A percentile compares a stretch with the other conserved stretches of the same genome.
Evolutionary conservation across 2,797 vertebrate genomes (phyloP).

Genomic region (Lycodopsis pacificus): DNA sequence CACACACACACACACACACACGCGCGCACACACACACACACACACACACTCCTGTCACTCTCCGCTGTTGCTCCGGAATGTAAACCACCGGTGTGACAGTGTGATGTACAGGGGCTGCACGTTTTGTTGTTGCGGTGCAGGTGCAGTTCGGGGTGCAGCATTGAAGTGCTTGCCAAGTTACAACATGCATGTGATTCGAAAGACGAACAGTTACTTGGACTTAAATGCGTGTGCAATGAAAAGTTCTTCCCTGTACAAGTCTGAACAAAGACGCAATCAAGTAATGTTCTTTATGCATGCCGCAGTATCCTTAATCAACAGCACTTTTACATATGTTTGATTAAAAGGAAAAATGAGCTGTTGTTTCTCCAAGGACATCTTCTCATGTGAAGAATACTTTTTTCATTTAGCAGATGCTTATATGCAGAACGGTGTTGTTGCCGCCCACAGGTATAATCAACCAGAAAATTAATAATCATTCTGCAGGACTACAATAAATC

Average conservation of each 20-base stretch:
- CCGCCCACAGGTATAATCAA: constrained; percentile 96
- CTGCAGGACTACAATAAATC: constrained; percentile 94
- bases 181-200: constrained; percentile 34
- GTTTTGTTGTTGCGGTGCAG: constrained; percentile 53
- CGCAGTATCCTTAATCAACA: constrained; percentile 88
- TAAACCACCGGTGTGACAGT: constrained; percentile 60
- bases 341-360: constrained; percentile 95
- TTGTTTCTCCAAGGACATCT: constrained; percentile 91
- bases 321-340: constrained; percentile 92
- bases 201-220: constrained; percentile 22
- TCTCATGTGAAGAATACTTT: constrained; percentile 88
- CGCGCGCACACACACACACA: constrained; percentile 60
- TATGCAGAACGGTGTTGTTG: constrained; percentile 88
- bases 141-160: constrained; percentile 46
- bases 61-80: constrained; percentile 67
- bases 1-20: constrained; percentile 61
- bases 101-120: constrained; percentile 21
- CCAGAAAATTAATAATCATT: constrained; percentile 98
- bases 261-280: constrained; percentile 86
- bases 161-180: constrained; percentile 38
- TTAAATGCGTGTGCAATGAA: constrained; percentile 14
- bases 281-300: constrained; percentile 85
- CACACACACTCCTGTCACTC: constrained; percentile 69
- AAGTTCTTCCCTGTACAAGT: constrained; percentile 80
- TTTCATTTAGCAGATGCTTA: constrained; percentile 86